Conservation (phyloP, 2,888 invertebrate species). For the Dichetophora obliterata region DNA sequence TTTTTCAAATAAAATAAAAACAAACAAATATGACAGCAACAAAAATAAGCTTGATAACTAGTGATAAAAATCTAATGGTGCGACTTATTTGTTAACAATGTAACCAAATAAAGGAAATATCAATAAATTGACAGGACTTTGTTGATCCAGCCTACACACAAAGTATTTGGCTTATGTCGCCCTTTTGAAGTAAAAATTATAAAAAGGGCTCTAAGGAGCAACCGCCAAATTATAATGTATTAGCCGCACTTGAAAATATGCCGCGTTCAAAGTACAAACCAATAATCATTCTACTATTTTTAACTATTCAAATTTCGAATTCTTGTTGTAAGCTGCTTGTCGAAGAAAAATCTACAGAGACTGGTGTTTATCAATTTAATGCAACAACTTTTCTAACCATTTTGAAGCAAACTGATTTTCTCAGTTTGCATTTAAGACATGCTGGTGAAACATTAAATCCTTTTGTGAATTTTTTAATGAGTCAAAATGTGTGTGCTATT, state of each 20-base stretch:
- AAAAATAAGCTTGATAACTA: neutral
- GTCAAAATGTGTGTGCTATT: constrained; percentile 48
- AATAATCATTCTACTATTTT: neutral
- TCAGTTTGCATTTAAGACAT: constrained; percentile 53
- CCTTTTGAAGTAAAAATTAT: neutral
- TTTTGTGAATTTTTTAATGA: constrained; percentile 53
- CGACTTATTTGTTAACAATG: neutral
- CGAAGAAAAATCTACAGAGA: neutral
- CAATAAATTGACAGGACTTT: constrained; percentile 27
- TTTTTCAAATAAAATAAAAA: too few relatives aligned
- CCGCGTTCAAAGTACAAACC: neutral
- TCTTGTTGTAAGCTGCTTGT: neutral
- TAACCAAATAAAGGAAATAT: constrained; percentile 20
- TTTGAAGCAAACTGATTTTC: constrained; percentile 49
- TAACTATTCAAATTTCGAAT: neutral
- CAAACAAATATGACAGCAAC: neutral
- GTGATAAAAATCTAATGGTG: neutral
- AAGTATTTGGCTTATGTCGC: neutral
- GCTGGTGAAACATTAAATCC: constrained; percentile 42
- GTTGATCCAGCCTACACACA: neutral
- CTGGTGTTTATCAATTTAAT: constrained; percentile 12
- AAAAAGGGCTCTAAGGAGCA: neutral
- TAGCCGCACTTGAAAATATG: neutral
- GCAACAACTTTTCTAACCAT: constrained; percentile 37
- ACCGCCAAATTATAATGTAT: neutral